Evolutionary conservation across 2,888 invertebrate genomes (phyloP).

Genomic region (Nezara viridula): DNA sequence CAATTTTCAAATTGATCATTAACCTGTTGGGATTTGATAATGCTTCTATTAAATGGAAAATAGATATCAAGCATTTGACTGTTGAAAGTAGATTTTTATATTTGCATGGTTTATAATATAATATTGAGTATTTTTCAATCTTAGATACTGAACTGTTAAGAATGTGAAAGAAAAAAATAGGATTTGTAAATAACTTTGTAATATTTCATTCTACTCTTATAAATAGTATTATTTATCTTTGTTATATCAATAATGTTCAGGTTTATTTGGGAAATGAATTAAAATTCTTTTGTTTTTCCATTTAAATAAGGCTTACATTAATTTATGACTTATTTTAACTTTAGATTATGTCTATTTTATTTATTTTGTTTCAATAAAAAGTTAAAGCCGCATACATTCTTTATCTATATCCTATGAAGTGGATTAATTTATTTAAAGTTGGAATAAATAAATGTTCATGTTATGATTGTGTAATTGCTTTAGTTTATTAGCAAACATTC

Average conservation of each 20-base stretch:
- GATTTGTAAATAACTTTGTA: slow-evolving; percentile 34
- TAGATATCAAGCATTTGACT: background rate
- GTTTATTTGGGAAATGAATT: slow-evolving; percentile 12
- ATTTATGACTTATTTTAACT: slow-evolving; percentile 34
- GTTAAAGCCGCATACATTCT: background rate
- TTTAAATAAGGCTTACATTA: background rate
- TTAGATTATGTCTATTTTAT: slow-evolving; percentile 25
- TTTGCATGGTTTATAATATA: slow-evolving; percentile 3
- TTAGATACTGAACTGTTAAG: background rate
- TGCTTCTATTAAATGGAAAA: background rate
- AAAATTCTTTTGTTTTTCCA: background rate
- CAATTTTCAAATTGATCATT: background rate
- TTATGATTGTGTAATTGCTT: background rate
- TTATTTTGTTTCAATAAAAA: slow-evolving; percentile 45
- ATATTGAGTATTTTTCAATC: background rate
- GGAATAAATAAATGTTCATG: background rate
- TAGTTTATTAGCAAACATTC: background rate
- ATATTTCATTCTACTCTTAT: background rate
- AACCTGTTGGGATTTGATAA: background rate
- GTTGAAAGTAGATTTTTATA: slow-evolving; percentile 43
- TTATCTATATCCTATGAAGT: background rate
- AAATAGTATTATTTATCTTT: slow-evolving; percentile 11
- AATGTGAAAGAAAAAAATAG: background rate
- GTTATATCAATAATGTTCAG: background rate
- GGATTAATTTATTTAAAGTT: background rate